Base-by-base conservation (phyloP, 2,113 vertebrate species). In the Empidonax traillii region DNA sequence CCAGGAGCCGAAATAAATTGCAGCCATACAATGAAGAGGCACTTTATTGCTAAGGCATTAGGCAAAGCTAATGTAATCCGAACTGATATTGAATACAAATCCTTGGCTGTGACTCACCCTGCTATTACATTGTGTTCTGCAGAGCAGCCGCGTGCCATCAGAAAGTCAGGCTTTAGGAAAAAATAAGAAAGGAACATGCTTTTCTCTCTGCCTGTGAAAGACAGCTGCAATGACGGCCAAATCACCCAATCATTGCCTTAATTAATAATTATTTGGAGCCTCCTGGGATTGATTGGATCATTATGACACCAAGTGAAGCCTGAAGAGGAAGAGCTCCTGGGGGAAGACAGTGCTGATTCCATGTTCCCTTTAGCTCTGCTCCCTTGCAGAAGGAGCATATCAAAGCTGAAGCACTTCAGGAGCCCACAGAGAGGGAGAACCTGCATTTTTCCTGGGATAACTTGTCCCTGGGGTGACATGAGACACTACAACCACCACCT, bases 21-120 rank as follows among this genome's bases (percentile, higher is more conserved):
- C 93, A 91, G 96, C 93, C 27, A 63, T 77, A 90, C 92, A 94
- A 95, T 96, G 95, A 97, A 95, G 94, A 94, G 96, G 93, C 94
- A 95, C 96, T 94, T 94, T 96, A 96, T 94, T 94, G 93, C 93
- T 44, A n/a, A 97, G 91, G 94, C 93, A 95, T 96, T 95, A 92
- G 93, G 92, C 86, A 95, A 90, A 92, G 92, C 96, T 95, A 95
- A 95, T 93, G 96, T 62, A 85, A 94, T 93, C 84, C 47, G 47
- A 83, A 87, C 92, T 3, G 86, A 82, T 93, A 72, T 71, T 90
- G 96, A 95, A 96, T 94, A 93, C 96, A 96, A 96, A 94, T 91
- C 94, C 96, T 85, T 61, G 90, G 33, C 93, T 86, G 93, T 94
- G 93, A 95, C 75, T 96, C 95, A 96, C 83, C 83, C 93, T 56